Base-by-base conservation (phyloP, 2,113 vertebrate genomes). In the Myrmecobius fasciatus region DNA sequence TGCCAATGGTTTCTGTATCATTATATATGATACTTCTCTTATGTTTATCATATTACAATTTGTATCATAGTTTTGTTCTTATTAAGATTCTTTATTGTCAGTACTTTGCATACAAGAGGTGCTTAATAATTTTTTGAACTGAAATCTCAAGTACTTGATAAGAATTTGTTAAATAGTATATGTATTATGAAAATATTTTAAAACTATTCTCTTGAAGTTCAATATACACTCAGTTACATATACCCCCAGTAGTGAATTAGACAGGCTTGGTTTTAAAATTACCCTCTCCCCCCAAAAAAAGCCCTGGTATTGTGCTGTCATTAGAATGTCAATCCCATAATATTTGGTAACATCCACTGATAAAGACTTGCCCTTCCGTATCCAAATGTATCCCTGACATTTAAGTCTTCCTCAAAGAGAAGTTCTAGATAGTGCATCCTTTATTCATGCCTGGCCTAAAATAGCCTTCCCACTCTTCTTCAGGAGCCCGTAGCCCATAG, bases 281-380 rank as follows among this genome's bases (percentile, higher is more conserved):
- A 95, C 31, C 95, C 48, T n/a, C 49, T 1, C 49, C 49, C n/a
- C 95, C 48, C 48, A 97, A 95, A 95, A 96, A 92, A 83, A n/a
- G 0, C 24, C 53, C 12, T 22, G n/a, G 67, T 83, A 83, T 43
- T 43, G 3, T 8, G 5, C 53, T 95, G 89, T 96, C 92, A 96
- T 75, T 96, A 94, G 31, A 91, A 0, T 88, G 90, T 94, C 43
- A 90, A 48, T 91, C 93, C 94, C 96, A 97, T 96, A 97, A 96
- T 89, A 96, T 89, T 92, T 96, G 49, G 20, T 92, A 95, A 94
- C 91, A 91, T 43, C 11, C 56, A 36, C 43, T 51, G 96, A 93
- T 88, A 94, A 94, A 95, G 60, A 17, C 3, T 60, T 97, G 91
- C 91, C 25, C 92, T 94, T 28, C 93, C 22, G 93, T 90, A 94